Evolutionary conservation across 1,140 invertebrate genomes (phyloP).

Genomic region (Druon quercuslanigerum): DNA sequence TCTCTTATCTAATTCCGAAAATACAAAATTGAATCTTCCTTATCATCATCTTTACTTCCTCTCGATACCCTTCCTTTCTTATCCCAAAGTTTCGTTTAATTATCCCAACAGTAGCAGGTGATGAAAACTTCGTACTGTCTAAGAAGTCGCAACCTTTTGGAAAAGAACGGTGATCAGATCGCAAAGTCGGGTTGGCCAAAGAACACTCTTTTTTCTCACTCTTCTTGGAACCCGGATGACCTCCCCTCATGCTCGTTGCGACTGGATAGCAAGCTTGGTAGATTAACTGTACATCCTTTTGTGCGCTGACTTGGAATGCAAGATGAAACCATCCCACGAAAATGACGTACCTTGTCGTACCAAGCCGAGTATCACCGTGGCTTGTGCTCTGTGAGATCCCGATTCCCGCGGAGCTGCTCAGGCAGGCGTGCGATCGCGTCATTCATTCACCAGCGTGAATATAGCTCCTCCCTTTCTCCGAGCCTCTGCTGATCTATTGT

Average conservation of each 20-base stretch:
- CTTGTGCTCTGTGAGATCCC: slow-evolving; percentile 39
- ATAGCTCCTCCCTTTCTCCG: slow-evolving; percentile 38
- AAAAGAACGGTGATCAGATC: slow-evolving; percentile 28
- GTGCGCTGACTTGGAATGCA: slow-evolving; percentile 62
- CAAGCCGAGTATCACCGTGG: slow-evolving; percentile 35
- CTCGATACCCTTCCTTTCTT: too few relatives aligned
- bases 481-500: slow-evolving; percentile 51
- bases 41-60: too few relatives aligned
- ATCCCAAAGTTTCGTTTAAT: slow-evolving; percentile 24
- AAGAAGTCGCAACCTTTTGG: slow-evolving; percentile 1
- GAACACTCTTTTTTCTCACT: slow-evolving; percentile 32
- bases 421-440: slow-evolving; percentile 52
- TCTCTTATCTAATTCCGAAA: too few relatives aligned
- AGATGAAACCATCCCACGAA: slow-evolving; percentile 58
- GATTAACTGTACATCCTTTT: slow-evolving; percentile 69
- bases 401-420: slow-evolving; percentile 31
- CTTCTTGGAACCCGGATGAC: slow-evolving; percentile 64
- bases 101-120: slow-evolving; percentile 35
- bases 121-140: slow-evolving; percentile 3
- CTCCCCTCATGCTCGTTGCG: slow-evolving; percentile 54
- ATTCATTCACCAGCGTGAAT: slow-evolving; percentile 62
- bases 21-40: too few relatives aligned
- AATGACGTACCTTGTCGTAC: slow-evolving; percentile 51
- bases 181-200: too few relatives aligned
- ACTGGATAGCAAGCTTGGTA: slow-evolving; percentile 56